Base-by-base conservation (phyloP, 2,888 invertebrate species). In the Globia sparganii region DNA sequence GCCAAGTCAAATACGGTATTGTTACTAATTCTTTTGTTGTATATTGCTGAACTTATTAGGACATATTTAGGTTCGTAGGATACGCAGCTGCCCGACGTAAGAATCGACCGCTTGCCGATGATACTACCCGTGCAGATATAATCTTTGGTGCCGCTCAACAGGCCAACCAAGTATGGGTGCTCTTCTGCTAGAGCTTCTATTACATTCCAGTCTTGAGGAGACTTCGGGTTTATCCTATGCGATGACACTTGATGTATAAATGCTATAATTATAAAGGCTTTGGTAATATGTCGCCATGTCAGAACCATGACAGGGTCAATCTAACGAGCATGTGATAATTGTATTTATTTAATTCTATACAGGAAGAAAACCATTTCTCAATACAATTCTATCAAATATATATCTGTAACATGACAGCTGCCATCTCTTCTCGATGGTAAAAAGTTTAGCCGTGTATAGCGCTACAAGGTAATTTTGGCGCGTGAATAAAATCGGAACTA, bases 21-120 rank as follows among this genome's bases (percentile, higher is more conserved):
- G 28, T 86, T 87, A 67, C 85, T 87, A 0, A 84, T 69, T 43
- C 78, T 80, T 77, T 86, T 90, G 66, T 87, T 80, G 71, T 93
- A 79, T 15, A 94, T 80, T 13, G 95, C 94, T n/a, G 90, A 69
- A 64, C 90, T 92, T 6, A 91, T 87, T n/a, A 90, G 90, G 28
- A 94, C 91, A 82, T 87, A 93, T 66, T 77, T 75, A 6, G 94
- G 93, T 18, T 88, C 67, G 13, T 85, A 77, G 18, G 77, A 80
- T 13, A 94, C 80, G 80, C 96, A 96, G 72, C 77, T 90, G 46
- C 94, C 95, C 18, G 95, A 92, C n/a, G 95, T 95, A n/a, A 95
- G 73, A 25, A 95, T 88, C 9, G 92, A 90, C 21, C 77, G 86
- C 77, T 91, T 88, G 81, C 89, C 88, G 70, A 95, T 91, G 56